These are phyloP conservation scores for Xenopus borealis DNA, from an alignment of 2,113 vertebrate species.

Conservation along the genomic window DNA sequence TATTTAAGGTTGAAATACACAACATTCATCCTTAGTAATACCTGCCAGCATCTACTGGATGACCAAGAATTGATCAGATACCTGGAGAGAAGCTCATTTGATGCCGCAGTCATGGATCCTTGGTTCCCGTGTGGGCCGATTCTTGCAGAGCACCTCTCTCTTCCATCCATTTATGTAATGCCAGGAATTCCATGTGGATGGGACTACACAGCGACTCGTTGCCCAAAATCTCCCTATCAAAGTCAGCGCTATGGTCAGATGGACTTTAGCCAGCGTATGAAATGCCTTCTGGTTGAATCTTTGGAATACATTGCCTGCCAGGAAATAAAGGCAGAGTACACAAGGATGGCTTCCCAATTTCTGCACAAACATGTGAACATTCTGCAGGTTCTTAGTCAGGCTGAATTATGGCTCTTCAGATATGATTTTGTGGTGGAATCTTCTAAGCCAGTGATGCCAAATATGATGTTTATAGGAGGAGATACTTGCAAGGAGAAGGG, in stretches of 20 bases:
- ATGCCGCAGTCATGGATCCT: conserved; percentile 76
- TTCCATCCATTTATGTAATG: conserved; percentile 73
- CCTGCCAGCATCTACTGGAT: conserved; percentile 64
- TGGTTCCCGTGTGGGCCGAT: conserved; percentile 76
- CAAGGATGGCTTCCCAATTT: conserved; percentile 61
- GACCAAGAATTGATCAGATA: conserved; percentile 64
- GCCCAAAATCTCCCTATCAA: conserved; percentile 72
- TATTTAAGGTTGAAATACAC: conserved; percentile 42
- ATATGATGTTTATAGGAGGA: conserved; percentile 66
- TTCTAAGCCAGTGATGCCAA: conserved; percentile 80
- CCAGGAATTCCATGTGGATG: conserved; percentile 69
- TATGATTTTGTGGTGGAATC: conserved; percentile 71
- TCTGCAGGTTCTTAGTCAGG: conserved; percentile 62
- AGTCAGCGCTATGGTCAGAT: conserved; percentile 55
- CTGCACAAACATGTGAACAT: conserved; percentile 62
- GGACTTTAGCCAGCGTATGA: conserved; percentile 73
- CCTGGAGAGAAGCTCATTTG: conserved; percentile 62
- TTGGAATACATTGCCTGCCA: conserved; percentile 59
- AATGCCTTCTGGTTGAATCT: conserved; percentile 57
- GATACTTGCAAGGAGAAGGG: conserved; percentile 56
- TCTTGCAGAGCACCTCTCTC: conserved; percentile 65
- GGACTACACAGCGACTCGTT: conserved; percentile 64
- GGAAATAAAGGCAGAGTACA: conserved; percentile 56
- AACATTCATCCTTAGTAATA: conserved; percentile 41
- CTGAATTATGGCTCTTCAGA: conserved; percentile 78